phyloP scores from a whole-genome alignment of 2,113 vertebrate genomes.

The Albula glossodonta region DNA sequence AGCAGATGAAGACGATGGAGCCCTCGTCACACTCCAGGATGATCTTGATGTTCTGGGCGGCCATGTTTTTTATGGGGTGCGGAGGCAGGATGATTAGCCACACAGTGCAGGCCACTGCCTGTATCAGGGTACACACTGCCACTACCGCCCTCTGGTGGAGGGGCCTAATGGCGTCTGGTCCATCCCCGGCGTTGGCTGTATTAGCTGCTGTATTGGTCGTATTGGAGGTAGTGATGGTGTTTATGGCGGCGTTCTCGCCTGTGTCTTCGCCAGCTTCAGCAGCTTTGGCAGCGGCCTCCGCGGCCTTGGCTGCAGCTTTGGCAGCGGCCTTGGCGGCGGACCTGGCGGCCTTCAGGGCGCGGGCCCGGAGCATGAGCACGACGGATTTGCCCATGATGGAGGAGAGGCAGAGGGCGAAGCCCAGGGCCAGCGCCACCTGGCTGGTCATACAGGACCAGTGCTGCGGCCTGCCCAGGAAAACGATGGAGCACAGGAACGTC shows the following conservation, averaged over 20 bases:
- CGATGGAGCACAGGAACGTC: slow-evolving; percentile 74
- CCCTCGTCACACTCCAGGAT: slow-evolving; percentile 80
- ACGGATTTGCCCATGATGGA: slow-evolving; percentile 78
- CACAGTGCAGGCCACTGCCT: slow-evolving; percentile 67
- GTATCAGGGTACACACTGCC: slow-evolving; percentile 50
- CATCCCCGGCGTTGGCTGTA: slow-evolving; percentile 31
- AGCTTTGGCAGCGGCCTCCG: slow-evolving; percentile 56
- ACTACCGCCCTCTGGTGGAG: slow-evolving; percentile 69
- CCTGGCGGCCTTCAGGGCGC: slow-evolving; percentile 62
- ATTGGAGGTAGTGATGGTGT: slow-evolving; percentile 41
- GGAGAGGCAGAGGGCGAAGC: slow-evolving; percentile 77
- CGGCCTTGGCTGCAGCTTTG: slow-evolving; percentile 52
- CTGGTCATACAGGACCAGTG: slow-evolving; percentile 79
- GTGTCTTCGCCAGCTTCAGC: slow-evolving; percentile 59
- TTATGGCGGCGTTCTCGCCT: background rate
- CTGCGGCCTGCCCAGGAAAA: slow-evolving; percentile 75
- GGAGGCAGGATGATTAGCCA: slow-evolving; percentile 76
- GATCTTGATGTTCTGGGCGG: slow-evolving; percentile 78
- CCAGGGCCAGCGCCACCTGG: slow-evolving; percentile 75
- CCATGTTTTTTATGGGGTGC: slow-evolving; percentile 74
- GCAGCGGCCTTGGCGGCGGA: slow-evolving; percentile 54
- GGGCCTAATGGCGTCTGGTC: slow-evolving; percentile 54
- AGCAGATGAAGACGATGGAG: slow-evolving; percentile 78
- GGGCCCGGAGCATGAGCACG: slow-evolving; percentile 76
- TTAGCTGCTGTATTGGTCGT: slow-evolving; percentile 22